Base-by-base conservation (phyloP, 1,140 invertebrate genomes). In the Brachionus rotundiformis region DNA sequence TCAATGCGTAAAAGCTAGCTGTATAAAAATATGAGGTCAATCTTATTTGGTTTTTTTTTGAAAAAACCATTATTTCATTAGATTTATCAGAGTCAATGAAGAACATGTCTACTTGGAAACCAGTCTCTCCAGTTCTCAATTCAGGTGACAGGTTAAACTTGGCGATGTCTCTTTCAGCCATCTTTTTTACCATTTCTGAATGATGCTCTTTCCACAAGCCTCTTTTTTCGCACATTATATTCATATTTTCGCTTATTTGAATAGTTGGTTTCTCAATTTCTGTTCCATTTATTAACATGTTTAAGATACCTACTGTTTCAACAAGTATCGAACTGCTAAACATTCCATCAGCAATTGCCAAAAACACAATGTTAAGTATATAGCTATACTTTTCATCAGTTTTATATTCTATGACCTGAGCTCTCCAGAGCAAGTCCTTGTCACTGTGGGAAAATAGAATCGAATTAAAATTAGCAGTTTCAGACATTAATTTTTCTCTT, bases 61-160 rank as follows among this genome's bases (percentile, higher is more conserved):
- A 59, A 33, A 59, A 11, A 25, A 5, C 4, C 31, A 79, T 59
- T 0, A 79, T 79, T 63, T 79, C 25, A 19, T 54, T 19, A 1
- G 76, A 39, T 25, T 23, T 33, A 25, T 59, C 47, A 4, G 16
- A 25, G 29, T 79, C 33, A 23, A 79, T 41, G 23, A 1, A 39
- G n/a, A 59, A 59, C 31, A 79, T 33, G 16, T 79, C 59, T 3
- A 79, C 23, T 33, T 36, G 44, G 41, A 79, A 79, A n/a, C 76
- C 76, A 31, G 1, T 19, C 13, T 79, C 59, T 3, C 16, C n/a
- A 19, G n/a, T 36, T 54, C 33, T 59, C 23, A 79, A 27, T 13
- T 39, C 16, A 3, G 27, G 7, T 8, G 47, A 23, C 10, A 79
- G 6, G 23, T 33, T 63, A 54, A 79, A 79, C 13, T 59, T 79